A percentile compares a stretch with the other conserved stretches of the same genome.
Evolutionary conservation across 1,140 invertebrate species (phyloP).

Genomic region (Nixonia krombeini): DNA sequence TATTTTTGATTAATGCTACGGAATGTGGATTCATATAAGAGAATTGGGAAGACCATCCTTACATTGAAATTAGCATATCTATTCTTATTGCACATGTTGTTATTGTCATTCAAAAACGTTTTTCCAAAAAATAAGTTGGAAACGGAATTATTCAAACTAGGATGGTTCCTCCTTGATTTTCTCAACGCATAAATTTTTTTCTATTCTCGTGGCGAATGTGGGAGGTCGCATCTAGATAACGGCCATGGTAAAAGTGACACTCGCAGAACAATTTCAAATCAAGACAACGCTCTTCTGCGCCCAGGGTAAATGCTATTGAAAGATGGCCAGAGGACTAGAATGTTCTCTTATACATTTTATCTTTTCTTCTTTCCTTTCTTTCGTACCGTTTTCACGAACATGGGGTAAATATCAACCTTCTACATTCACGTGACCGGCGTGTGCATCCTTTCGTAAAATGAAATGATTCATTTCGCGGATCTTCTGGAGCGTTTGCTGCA

Average conservation of each 20-base stretch:
- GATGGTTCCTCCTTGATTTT: constrained; percentile 19
- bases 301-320: constrained; percentile 32
- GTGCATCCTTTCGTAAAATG: constrained; percentile 62
- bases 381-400: constrained; percentile 9
- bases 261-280: constrained; percentile 40
- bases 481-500: constrained; percentile 49
- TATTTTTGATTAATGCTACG: too few species aligned
- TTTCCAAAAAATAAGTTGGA: neutral
- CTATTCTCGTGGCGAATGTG: constrained; percentile 9
- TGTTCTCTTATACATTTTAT: constrained; percentile 18
- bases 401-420: constrained; percentile 30
- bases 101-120: neutral
- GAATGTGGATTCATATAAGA: too few species aligned
- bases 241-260: constrained; percentile 22
- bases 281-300: constrained; percentile 25
- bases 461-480: constrained; percentile 63
- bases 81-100: neutral
- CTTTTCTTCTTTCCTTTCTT: constrained; percentile 3
- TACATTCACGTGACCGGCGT: constrained; percentile 57
- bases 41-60: too few species aligned
- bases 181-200: constrained; percentile 4
- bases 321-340: constrained; percentile 24
- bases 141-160: neutral
- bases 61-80: too few species aligned
- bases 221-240: constrained; percentile 6